Evolutionary conservation across 2,888 invertebrate species (phyloP), one percentile per base, ranked within the genome.

Genomic region (Drosophila histrio): DNA sequence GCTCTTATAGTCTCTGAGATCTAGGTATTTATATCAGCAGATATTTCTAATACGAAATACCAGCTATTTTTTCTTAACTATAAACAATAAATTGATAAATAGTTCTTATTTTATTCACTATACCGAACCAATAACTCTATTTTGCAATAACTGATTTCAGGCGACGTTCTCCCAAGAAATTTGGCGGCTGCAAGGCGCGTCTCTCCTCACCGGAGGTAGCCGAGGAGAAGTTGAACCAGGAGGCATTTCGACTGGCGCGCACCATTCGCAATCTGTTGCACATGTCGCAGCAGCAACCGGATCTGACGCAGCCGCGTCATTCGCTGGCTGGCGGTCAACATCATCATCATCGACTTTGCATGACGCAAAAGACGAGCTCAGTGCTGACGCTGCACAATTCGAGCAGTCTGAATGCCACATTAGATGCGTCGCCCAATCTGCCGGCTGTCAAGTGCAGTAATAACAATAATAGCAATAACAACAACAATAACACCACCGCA

Each of bases 201-300:
- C 7, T 94, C 92, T 85, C 92, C 93, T 74, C 91, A 93, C 72
- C 83, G 0, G 82, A 92, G 93, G 90, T 92, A 93, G 80, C 94
- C 93, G 94, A 94, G 1, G 94, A 94, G 67, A 95, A 94, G 89
- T 90, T 95, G 21, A 93, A 94, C 0, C 94, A 94, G 84, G 95
- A 95, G 90, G 94, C 95, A 1, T 95, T 94, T 79, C 92, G 95
- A 57, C 91, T 95, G 64, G 92, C 94, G 79, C 92, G 95, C 69
- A 95, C 94, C 21, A 94, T 94, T 50, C 94, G 94, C 77, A 95
- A 95, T 28, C 90, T 95, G 58, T 88, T 95, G 66, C 92, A 93
- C 76, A 95, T 94, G 64, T 92, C 93, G 68, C 94, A 94, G 70
- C 93, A 93, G 72, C 95, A 95, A 82, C 94, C 95, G 1, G 94